A percentile compares a stretch with the other conserved stretches of the same genome.
phyloP scores from a whole-genome alignment of 2,888 invertebrate species.

The Auanema freiburgensis region DNA sequence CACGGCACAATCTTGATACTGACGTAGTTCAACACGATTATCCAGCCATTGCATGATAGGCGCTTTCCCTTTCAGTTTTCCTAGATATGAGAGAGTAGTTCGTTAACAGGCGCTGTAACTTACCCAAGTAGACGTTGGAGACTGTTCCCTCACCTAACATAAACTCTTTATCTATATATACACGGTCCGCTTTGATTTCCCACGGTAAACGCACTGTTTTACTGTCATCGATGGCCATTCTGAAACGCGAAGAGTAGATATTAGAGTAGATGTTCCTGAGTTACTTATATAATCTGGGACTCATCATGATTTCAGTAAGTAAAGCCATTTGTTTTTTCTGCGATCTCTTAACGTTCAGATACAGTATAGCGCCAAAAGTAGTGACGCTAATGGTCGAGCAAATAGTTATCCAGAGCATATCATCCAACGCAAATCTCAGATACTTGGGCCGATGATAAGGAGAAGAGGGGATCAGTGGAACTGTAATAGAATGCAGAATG shows the following conservation, averaged over 20 bases:
- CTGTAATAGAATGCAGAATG: conserved; percentile 9
- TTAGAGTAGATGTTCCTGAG: conserved; percentile 1
- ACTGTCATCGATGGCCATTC: conserved; percentile 33
- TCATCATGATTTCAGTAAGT: conserved; percentile 35
- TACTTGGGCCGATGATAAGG: conserved; percentile 39
- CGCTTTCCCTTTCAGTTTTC: conserved; percentile 50
- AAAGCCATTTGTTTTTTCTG: conserved; percentile 34
- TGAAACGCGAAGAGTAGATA: conserved; percentile 17
- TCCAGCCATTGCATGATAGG: conserved; percentile 55
- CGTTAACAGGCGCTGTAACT: not conserved
- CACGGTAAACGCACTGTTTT: conserved; percentile 44
- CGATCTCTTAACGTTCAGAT: conserved; percentile 28
- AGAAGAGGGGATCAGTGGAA: conserved; percentile 25
- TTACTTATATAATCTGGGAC: conserved; percentile 30
- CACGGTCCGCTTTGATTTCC: conserved; percentile 48
- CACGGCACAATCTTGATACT: conserved; percentile 53
- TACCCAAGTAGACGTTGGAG: conserved; percentile 44
- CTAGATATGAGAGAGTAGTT: conserved; percentile 19
- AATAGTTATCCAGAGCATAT: conserved; percentile 40
- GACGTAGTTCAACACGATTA: conserved; percentile 44
- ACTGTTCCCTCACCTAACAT: conserved; percentile 48
- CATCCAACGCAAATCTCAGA: conserved; percentile 38
- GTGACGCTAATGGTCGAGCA: conserved; percentile 36
- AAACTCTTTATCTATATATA: conserved; percentile 47
- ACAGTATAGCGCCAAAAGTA: conserved; percentile 36